These are phyloP conservation scores for Astropecten irregularis DNA, from an alignment of 53 echinoderm and acorn worm species.

Conservation along the genomic window DNA sequence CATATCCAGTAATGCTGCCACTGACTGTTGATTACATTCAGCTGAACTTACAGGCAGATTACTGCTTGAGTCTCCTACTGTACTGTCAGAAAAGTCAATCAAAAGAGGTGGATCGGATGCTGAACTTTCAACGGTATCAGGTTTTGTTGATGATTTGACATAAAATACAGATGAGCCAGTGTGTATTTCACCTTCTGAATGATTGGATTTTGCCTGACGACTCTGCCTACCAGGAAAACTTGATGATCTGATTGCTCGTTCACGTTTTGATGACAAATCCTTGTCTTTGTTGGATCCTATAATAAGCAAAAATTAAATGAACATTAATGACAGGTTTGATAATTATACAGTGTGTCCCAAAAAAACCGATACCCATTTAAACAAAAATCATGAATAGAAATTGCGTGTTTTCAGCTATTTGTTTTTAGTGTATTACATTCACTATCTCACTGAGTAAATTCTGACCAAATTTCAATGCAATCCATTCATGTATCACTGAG, in stretches of 20 bases:
- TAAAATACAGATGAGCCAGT: slow-evolving; percentile 56
- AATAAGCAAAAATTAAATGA: not conserved
- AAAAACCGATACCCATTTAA: too few relatives aligned
- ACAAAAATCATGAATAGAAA: too few relatives aligned
- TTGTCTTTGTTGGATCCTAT: slow-evolving; percentile 63
- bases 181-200: not conserved
- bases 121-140: not conserved
- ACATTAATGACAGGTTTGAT: too few relatives aligned
- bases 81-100: slow-evolving; percentile 72
- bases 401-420: too few relatives aligned
- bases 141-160: slow-evolving; percentile 28
- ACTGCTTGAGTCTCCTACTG: not conserved
- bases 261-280: slow-evolving; percentile 32
- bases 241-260: slow-evolving; percentile 23
- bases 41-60: not conserved
- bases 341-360: too few relatives aligned
- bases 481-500: too few relatives aligned
- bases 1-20: slow-evolving; percentile 30
- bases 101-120: slow-evolving; percentile 59
- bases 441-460: too few relatives aligned
- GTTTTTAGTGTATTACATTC: too few relatives aligned
- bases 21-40: not conserved
- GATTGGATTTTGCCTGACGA: not conserved
- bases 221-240: not conserved
- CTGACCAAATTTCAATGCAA: too few relatives aligned